Evolutionary conservation across 2,888 invertebrate species (phyloP).

Genomic region (Tachina fera): DNA sequence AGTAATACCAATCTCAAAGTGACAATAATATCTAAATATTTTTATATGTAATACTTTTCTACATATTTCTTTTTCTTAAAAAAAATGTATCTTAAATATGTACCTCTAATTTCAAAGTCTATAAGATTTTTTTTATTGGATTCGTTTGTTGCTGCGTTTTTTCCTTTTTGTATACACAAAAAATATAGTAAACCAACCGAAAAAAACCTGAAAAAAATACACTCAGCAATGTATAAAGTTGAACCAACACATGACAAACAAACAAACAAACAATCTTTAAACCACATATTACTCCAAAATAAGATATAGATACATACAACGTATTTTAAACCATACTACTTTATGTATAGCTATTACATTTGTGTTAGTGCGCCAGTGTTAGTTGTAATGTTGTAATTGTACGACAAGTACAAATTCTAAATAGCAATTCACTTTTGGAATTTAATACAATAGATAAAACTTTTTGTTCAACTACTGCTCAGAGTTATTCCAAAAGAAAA

Average conservation of each 20-base stretch:
- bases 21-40: constrained; percentile 29
- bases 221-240: constrained; percentile 36
- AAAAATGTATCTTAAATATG: constrained; percentile 51
- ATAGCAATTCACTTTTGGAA: constrained; percentile 14
- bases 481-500: constrained; percentile 1
- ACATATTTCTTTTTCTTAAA: constrained; percentile 15
- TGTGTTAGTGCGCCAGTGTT: constrained; percentile 7
- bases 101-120: constrained; percentile 63
- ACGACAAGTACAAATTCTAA: constrained; percentile 10
- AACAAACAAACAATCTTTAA: constrained; percentile 60
- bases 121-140: constrained; percentile 58
- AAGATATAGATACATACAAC: constrained; percentile 78
- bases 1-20: constrained; percentile 74
- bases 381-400: constrained; percentile 18
- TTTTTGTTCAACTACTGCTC: constrained; percentile 42
- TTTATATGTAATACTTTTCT: background rate
- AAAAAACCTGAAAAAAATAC: constrained; percentile 67
- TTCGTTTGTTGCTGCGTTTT: constrained; percentile 22
- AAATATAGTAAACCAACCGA: constrained; percentile 54
- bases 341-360: background rate
- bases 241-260: constrained; percentile 46
- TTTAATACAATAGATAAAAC: constrained; percentile 46
- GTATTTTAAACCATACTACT: constrained; percentile 14
- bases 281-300: constrained; percentile 56
- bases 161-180: constrained; percentile 61